A percentile compares a stretch with the other conserved stretches of the same genome.
Evolutionary conservation across 1,140 invertebrate genomes (phyloP).

Genomic region (Heliconius eleuchia): DNA sequence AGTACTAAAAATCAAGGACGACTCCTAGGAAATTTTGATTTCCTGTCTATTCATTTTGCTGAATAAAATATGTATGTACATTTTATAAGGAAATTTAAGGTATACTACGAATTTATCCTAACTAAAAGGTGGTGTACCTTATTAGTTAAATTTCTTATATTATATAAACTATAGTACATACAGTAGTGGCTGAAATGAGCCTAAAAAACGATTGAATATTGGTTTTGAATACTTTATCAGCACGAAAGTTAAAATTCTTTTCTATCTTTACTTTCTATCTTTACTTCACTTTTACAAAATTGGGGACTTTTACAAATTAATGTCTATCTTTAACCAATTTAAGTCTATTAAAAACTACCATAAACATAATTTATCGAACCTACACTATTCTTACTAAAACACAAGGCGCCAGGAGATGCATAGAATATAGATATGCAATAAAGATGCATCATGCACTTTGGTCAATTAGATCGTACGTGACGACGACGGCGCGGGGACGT

Average conservation of each 20-base stretch:
- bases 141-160: background rate
- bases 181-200: too few species aligned
- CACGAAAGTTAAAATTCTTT: too few species aligned
- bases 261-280: too few species aligned
- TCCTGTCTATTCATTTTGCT: constrained; percentile 2
- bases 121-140: too few species aligned
- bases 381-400: background rate
- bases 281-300: too few species aligned
- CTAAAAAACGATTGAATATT: too few species aligned
- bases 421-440: constrained; percentile 31
- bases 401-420: constrained; percentile 23
- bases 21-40: constrained; percentile 9
- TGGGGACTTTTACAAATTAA: background rate
- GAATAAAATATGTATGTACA: background rate
- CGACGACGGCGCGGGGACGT: constrained; percentile 22
- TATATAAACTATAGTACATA: background rate
- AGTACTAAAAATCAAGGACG: constrained; percentile 15
- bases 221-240: too few species aligned
- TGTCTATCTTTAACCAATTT: background rate
- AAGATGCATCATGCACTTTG: constrained; percentile 29
- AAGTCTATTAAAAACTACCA: background rate
- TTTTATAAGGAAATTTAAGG: background rate
- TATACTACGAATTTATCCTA: too few species aligned
- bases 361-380: background rate
- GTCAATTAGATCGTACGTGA: constrained; percentile 36